Conservation (phyloP, 2,113 vertebrate species). For the Elachura formosa region DNA sequence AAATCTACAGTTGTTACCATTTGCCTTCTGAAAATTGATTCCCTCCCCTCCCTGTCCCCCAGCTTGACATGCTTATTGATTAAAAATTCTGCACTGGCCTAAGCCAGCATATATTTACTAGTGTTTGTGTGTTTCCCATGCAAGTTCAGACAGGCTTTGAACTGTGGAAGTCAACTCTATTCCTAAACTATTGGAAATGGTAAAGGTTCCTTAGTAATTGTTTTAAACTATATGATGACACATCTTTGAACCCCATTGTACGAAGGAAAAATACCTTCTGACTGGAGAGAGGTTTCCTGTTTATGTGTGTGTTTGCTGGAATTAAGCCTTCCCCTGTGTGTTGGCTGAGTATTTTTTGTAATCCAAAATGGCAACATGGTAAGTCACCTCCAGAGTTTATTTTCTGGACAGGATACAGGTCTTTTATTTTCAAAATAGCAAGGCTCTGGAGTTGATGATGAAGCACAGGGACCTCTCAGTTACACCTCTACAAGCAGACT, state of each 20-base stretch:
- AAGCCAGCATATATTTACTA: constrained; percentile 19
- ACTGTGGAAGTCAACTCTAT: not conserved
- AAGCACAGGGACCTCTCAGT: constrained; percentile 9
- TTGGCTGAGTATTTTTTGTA: not conserved
- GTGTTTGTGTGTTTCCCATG: constrained; percentile 25
- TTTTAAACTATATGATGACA: constrained; percentile 67
- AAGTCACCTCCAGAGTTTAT: constrained; percentile 26
- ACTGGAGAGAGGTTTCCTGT: constrained; percentile 70
- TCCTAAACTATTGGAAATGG: constrained; percentile 24
- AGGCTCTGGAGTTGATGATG: constrained; percentile 10
- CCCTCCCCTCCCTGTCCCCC: constrained; percentile 6
- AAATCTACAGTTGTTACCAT: constrained; percentile 72
- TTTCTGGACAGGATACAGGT: constrained; percentile 62
- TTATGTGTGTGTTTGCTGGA: constrained; percentile 69
- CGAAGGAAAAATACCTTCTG: constrained; percentile 67
- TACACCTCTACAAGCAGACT: not conserved
- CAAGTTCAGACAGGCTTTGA: constrained; percentile 46
- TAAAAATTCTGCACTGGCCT: constrained; percentile 51
- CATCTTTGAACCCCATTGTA: constrained; percentile 73
- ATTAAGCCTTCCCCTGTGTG: constrained; percentile 61
- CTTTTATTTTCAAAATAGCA: constrained; percentile 55
- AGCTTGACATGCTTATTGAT: constrained; percentile 65
- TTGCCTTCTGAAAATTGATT: constrained; percentile 74
- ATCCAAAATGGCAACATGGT: constrained; percentile 51
- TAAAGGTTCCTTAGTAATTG: constrained; percentile 50